A percentile compares a stretch with the other conserved stretches of the same genome.
These are phyloP conservation scores for Eurosta solidaginis DNA, from an alignment of 1,140 invertebrate genomes.

Conservation along the genomic window DNA sequence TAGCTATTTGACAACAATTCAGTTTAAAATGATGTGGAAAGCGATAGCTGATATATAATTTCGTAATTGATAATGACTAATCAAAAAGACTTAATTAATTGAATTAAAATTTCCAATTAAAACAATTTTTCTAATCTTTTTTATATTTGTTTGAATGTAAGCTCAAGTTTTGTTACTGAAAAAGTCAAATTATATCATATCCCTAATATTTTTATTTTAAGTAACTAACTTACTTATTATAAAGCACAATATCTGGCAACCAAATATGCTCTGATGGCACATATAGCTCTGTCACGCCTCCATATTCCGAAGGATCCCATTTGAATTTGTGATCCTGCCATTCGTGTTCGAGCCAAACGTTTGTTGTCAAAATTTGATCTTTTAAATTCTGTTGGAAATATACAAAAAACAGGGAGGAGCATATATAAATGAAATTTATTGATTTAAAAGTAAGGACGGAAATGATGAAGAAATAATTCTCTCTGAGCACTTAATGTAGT, in stretches of 20 bases:
- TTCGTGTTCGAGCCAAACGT: slow-evolving; percentile 95
- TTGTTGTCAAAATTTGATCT: slow-evolving; percentile 94
- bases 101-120: too few relatives aligned
- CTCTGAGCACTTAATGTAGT: too few relatives aligned
- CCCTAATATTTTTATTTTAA: background rate
- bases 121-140: too few relatives aligned
- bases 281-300: slow-evolving; percentile 89
- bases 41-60: too few relatives aligned
- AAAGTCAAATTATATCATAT: too few relatives aligned
- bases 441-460: too few relatives aligned
- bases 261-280: slow-evolving; percentile 93
- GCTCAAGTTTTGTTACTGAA: background rate
- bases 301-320: slow-evolving; percentile 95
- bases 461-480: too few relatives aligned
- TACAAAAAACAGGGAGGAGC: slow-evolving; percentile 38
- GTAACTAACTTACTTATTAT: slow-evolving; percentile 84
- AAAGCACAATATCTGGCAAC: slow-evolving; percentile 95
- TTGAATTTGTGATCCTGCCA: slow-evolving; percentile 97
- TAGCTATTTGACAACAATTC: too few relatives aligned
- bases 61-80: too few relatives aligned
- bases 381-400: slow-evolving; percentile 95
- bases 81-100: too few relatives aligned
- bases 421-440: background rate
- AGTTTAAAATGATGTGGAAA: too few relatives aligned
- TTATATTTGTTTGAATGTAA: background rate